Conservation (phyloP, 2,888 invertebrate genomes). For the Tipula vernalis region DNA sequence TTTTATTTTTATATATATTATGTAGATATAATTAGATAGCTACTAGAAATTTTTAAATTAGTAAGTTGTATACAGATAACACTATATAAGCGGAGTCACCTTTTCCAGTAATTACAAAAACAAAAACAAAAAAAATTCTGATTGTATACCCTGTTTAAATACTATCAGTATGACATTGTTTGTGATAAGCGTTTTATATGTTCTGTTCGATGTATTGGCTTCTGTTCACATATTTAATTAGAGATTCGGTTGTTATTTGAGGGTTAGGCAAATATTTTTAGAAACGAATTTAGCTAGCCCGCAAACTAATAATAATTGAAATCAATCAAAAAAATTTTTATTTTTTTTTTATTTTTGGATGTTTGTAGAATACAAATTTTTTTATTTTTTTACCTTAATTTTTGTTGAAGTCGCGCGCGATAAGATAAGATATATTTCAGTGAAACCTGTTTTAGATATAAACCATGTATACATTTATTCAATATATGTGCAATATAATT, state of each 20-base stretch:
- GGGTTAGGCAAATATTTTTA: not conserved
- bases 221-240: not conserved
- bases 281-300: not conserved
- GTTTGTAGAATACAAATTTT: not conserved
- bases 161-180: not conserved
- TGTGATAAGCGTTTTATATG: not conserved
- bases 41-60: not conserved
- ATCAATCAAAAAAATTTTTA: not conserved
- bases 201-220: not conserved
- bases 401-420: not conserved
- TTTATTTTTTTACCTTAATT: not conserved
- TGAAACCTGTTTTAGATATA: not conserved
- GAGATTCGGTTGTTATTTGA: not conserved
- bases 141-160: not conserved
- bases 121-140: not conserved
- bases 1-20: not conserved
- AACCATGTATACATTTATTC: not conserved
- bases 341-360: not conserved
- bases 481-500: not conserved
- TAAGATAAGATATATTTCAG: not conserved
- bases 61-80: not conserved
- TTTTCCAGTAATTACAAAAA: not conserved
- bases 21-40: too few species aligned
- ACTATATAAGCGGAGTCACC: not conserved
- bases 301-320: not conserved